phyloP scores from a whole-genome alignment of 1,140 invertebrate genomes.

The Eulimnadia texana region DNA sequence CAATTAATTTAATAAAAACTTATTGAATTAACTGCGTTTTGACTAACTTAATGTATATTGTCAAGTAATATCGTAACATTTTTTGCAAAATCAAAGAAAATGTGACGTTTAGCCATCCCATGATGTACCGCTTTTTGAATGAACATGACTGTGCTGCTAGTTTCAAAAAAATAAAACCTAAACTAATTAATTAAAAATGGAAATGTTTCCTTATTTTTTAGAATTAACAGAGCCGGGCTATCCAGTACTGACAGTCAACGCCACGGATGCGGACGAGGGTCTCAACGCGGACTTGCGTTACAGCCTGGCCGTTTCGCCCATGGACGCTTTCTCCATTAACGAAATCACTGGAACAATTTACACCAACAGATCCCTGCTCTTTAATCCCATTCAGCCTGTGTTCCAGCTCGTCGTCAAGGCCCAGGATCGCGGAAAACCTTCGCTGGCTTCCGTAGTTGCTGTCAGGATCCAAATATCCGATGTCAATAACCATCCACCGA shows the following conservation, averaged over 20 bases:
- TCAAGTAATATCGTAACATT: too few species aligned
- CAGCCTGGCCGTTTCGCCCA: conserved; percentile 41
- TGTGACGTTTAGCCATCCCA: too few species aligned
- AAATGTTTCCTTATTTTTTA: conserved; percentile 22
- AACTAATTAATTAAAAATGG: too few species aligned
- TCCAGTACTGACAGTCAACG: conserved; percentile 61
- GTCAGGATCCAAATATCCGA: conserved; percentile 52
- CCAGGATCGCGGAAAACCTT: conserved; percentile 57
- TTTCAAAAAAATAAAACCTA: too few species aligned
- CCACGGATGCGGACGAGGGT: conserved; percentile 66
- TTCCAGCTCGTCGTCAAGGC: conserved; percentile 62
- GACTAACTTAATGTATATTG: too few species aligned
- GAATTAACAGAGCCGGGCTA: conserved; percentile 40
- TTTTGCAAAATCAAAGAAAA: too few species aligned
- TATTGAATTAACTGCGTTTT: too few species aligned
- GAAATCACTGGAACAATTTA: conserved; percentile 54
- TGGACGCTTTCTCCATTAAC: conserved; percentile 59
- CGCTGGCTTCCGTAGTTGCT: conserved; percentile 48
- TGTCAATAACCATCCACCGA: conserved; percentile 37
- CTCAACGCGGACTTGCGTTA: conserved; percentile 59
- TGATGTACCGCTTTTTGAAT: too few species aligned
- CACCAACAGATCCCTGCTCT: conserved; percentile 55
- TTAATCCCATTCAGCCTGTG: conserved; percentile 37
- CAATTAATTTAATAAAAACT: too few species aligned
- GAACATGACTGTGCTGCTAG: too few species aligned